Evolutionary conservation across 2,113 vertebrate species (phyloP).

Genomic region (Nestor notabilis): DNA sequence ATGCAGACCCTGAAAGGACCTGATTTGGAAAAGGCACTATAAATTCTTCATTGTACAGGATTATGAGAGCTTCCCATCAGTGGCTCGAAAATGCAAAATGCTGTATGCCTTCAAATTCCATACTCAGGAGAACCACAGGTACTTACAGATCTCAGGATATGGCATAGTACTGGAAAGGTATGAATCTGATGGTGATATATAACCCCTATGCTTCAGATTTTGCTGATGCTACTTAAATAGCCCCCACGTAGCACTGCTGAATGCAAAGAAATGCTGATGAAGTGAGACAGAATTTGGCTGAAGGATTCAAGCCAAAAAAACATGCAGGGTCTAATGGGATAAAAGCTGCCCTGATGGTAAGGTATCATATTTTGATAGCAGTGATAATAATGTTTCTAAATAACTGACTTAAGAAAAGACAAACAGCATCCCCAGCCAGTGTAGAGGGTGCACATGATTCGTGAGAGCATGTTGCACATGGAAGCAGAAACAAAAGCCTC

Average conservation of each 20-base stretch:
- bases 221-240: background rate
- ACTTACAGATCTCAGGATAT: background rate
- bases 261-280: background rate
- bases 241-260: background rate
- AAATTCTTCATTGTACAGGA: rapidly evolving
- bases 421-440: background rate
- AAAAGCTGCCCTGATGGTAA: background rate
- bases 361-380: background rate
- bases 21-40: background rate
- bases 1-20: background rate
- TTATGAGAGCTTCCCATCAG: background rate
- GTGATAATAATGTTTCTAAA: background rate
- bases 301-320: background rate
- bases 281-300: background rate
- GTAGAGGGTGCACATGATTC: background rate
- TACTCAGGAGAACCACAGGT: background rate
- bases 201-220: background rate
- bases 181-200: background rate
- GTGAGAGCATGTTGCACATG: background rate
- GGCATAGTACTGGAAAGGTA: background rate
- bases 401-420: background rate
- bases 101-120: background rate
- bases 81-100: background rate
- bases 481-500: background rate
- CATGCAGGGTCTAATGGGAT: background rate